Conservation (phyloP, 2,113 vertebrate species). For the Patagioenas fasciata region DNA sequence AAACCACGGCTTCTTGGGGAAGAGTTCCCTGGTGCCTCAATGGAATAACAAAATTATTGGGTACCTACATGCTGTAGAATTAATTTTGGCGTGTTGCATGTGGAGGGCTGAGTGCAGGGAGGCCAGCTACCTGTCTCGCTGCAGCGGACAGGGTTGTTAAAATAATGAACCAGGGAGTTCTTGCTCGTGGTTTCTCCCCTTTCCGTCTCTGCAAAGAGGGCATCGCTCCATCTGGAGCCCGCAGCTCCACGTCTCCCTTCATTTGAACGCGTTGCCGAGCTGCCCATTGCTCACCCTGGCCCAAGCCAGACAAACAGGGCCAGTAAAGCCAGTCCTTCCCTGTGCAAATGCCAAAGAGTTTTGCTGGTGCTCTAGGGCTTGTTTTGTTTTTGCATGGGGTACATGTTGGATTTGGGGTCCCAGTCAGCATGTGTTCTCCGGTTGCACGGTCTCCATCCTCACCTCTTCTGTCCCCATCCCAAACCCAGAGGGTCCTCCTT, state of each 20-base stretch:
- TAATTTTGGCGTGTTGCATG: background rate
- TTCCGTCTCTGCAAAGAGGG: background rate
- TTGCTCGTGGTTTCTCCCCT: background rate
- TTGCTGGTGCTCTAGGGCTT: background rate
- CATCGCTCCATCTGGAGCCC: background rate
- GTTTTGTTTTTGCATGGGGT: fast-evolving
- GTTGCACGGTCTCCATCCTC: background rate
- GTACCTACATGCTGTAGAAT: fast-evolving
- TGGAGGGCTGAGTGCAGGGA: background rate
- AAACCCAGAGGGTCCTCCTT: background rate
- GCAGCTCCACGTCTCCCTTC: background rate
- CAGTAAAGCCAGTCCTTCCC: background rate
- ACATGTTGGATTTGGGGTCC: background rate
- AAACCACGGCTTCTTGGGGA: background rate
- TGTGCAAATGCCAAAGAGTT: background rate
- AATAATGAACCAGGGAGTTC: background rate
- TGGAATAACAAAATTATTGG: background rate
- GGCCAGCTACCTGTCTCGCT: background rate
- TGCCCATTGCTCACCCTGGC: fast-evolving
- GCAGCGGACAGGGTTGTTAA: background rate
- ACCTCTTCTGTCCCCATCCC: background rate
- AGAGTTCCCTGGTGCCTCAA: background rate
- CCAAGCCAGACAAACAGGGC: background rate
- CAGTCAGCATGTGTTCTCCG: fast-evolving
- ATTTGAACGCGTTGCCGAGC: background rate